Evolutionary conservation across 2,113 vertebrate genomes (phyloP).

Genomic region (Uropsilus gracilis): DNA sequence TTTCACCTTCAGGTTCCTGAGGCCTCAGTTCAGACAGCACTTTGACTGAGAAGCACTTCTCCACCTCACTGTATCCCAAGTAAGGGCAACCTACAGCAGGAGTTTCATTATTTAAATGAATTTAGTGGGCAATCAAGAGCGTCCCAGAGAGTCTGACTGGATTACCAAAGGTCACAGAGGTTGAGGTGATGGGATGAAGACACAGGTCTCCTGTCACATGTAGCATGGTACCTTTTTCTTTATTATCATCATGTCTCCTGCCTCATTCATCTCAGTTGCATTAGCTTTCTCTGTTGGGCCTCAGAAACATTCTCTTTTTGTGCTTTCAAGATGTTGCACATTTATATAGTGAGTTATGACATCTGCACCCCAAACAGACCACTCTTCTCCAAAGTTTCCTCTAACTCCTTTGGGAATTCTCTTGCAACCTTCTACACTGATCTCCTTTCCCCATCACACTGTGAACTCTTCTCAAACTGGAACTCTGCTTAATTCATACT

Average conservation of each 20-base stretch:
- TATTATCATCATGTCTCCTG: background rate
- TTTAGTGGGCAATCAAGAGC: background rate
- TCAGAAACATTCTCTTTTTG: background rate
- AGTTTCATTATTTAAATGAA: slow-evolving; percentile 4
- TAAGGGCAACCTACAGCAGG: background rate
- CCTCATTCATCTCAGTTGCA: background rate
- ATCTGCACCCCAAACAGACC: background rate
- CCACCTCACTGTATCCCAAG: background rate
- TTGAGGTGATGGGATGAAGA: background rate
- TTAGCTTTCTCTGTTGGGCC: background rate
- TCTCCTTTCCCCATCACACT: background rate
- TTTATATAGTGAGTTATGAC: background rate
- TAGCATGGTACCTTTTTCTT: background rate
- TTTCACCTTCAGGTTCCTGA: background rate
- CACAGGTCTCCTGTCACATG: background rate
- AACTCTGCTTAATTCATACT: background rate
- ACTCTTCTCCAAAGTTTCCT: background rate
- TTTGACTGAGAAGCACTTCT: background rate
- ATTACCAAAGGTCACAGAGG: background rate
- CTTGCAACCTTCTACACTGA: background rate
- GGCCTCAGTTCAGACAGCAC: background rate
- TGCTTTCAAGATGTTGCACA: background rate
- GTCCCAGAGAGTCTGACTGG: background rate
- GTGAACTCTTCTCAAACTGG: background rate
- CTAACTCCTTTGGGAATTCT: background rate